These are phyloP conservation scores for Euclidia mi DNA, from an alignment of 2,888 invertebrate species.

Conservation along the genomic window DNA sequence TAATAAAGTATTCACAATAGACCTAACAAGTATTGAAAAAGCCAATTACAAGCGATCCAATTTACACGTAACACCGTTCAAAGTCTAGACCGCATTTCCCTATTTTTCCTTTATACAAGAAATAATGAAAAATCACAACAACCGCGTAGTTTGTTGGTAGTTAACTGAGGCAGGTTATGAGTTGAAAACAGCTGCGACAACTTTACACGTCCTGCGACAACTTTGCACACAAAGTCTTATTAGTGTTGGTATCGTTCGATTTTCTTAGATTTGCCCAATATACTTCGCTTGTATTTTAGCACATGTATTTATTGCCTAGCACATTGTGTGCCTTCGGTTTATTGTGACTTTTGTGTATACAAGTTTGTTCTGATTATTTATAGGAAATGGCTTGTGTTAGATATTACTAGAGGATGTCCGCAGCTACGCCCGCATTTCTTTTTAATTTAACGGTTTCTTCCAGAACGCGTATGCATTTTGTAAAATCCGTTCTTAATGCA, in stretches of 20 bases:
- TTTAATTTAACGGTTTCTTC: too few relatives aligned
- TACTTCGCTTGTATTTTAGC: slow-evolving; percentile 37
- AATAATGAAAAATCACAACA: slow-evolving; percentile 49
- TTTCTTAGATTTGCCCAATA: slow-evolving; percentile 57
- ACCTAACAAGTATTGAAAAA: too few relatives aligned
- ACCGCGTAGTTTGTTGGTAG: slow-evolving; percentile 20
- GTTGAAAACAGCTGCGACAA: slow-evolving; percentile 74
- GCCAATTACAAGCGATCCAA: background rate
- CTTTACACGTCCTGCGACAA: slow-evolving; percentile 74
- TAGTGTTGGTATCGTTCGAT: slow-evolving; percentile 68
- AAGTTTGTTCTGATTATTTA: background rate
- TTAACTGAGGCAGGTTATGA: slow-evolving; percentile 64
- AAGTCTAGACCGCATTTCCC: background rate
- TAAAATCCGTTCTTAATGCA: too few relatives aligned
- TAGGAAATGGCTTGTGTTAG: too few relatives aligned
- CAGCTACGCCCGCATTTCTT: too few relatives aligned
- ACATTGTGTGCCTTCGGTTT: slow-evolving; percentile 21
- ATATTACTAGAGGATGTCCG: too few relatives aligned
- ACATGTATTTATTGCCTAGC: slow-evolving; percentile 27
- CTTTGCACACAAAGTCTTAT: slow-evolving; percentile 78
- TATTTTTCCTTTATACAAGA: slow-evolving; percentile 28
- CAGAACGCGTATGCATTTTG: too few relatives aligned
- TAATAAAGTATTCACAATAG: background rate
- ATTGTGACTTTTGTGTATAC: background rate
- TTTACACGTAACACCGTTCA: background rate